These are phyloP conservation scores for Drosophila tristis DNA, from an alignment of 1,140 invertebrate genomes.

Conservation along the genomic window DNA sequence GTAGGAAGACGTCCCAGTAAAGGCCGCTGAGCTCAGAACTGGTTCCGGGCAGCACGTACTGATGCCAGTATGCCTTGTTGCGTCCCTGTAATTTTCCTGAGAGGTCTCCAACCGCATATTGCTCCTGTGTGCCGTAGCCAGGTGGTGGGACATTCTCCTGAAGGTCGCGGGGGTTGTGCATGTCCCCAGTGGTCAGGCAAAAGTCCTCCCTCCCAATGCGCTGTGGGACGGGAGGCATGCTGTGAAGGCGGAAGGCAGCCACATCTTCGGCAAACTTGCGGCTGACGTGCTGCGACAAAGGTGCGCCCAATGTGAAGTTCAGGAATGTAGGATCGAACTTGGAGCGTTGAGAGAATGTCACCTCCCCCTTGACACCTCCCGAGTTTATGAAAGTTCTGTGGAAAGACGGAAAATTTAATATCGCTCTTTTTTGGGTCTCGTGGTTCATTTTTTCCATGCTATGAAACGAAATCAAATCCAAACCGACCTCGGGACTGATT, in stretches of 20 bases:
- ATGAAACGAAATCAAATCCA: no score
- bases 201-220: conserved; percentile 85
- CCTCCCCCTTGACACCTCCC: conserved; percentile 91
- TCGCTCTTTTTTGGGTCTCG: no score
- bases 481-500: no score
- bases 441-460: no score
- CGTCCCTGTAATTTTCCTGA: conserved; percentile 93
- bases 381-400: conserved; percentile 90
- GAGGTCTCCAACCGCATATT: conserved; percentile 94
- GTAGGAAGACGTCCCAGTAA: conserved; percentile 94
- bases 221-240: conserved; percentile 87
- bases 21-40: conserved; percentile 89
- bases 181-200: conserved; percentile 88
- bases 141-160: conserved; percentile 86
- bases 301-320: conserved; percentile 88
- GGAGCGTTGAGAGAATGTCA: conserved; percentile 92
- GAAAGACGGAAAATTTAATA: conserved; percentile 51
- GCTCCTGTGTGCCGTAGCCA: conserved; percentile 92
- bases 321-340: conserved; percentile 93
- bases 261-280: conserved; percentile 85
- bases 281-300: conserved; percentile 57
- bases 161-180: conserved; percentile 89
- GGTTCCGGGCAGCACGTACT: conserved; percentile 87
- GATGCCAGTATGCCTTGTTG: conserved; percentile 89
- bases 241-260: conserved; percentile 87